These are phyloP conservation scores for Patella ulyssiponensis DNA, from an alignment of 2,888 invertebrate species.

Conservation along the genomic window DNA sequence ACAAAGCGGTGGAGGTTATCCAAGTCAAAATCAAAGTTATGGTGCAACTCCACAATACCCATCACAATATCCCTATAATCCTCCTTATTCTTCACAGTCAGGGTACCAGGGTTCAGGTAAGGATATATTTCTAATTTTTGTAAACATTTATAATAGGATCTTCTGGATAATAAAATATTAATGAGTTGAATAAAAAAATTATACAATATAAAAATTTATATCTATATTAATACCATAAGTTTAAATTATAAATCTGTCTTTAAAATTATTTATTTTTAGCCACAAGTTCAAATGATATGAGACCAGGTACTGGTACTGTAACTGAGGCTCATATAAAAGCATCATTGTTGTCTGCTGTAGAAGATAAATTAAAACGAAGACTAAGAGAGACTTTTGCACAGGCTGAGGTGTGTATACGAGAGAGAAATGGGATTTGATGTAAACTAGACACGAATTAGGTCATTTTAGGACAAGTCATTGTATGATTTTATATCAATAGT, in stretches of 20 bases:
- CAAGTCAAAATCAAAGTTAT: not conserved
- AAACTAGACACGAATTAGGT: not conserved
- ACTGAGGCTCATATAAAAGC: slow-evolving; percentile 94
- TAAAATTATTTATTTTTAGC: not conserved
- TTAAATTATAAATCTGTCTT: not conserved
- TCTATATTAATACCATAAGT: too few species aligned
- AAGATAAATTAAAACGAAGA: slow-evolving; percentile 90
- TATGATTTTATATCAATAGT: too few species aligned
- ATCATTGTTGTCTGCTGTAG: slow-evolving; percentile 93
- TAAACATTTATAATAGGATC: too few species aligned
- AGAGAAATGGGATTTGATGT: not conserved
- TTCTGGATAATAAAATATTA: too few species aligned
- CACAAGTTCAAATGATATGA: slow-evolving; percentile 13
- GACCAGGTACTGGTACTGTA: slow-evolving; percentile 52
- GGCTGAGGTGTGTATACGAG: slow-evolving; percentile 76
- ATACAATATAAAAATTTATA: too few species aligned
- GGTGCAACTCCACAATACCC: slow-evolving; percentile 7
- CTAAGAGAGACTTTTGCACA: slow-evolving; percentile 92
- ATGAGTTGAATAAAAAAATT: too few species aligned
- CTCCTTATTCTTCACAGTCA: not conserved
- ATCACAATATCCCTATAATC: not conserved
- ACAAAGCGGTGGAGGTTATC: not conserved
- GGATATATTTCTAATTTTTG: too few species aligned
- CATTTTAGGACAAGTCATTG: not conserved
- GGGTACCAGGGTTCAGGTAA: too few species aligned